phyloP scores from a whole-genome alignment of 2,113 vertebrate species.

The Barbus barbus region DNA sequence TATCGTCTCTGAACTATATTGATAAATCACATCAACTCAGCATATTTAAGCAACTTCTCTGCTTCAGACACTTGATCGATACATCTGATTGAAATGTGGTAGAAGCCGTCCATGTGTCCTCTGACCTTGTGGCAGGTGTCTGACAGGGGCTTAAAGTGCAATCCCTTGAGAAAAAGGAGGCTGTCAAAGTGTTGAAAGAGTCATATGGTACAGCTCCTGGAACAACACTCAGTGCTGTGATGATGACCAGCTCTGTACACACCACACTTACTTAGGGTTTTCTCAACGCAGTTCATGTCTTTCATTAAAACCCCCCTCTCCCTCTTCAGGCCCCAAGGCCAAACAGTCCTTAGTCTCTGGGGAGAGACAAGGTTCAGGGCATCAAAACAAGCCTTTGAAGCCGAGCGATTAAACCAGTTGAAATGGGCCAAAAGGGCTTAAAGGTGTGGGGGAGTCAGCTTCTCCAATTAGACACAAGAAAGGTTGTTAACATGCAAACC shows the following conservation, averaged over 20 bases:
- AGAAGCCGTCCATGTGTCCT: neutral
- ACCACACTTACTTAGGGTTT: conserved; percentile 63
- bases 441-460: conserved; percentile 42
- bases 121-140: neutral
- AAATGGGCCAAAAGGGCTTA: conserved; percentile 63
- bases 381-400: conserved; percentile 72
- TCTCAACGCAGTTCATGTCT: conserved; percentile 43
- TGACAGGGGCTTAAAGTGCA: neutral
- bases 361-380: conserved; percentile 54
- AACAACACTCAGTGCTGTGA: conserved; percentile 19
- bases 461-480: conserved; percentile 57
- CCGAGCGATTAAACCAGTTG: conserved; percentile 69
- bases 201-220: neutral
- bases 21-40: neutral
- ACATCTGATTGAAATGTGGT: neutral
- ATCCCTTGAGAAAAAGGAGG: conserved; percentile 10
- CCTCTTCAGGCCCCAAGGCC: conserved; percentile 63
- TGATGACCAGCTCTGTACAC: conserved; percentile 45
- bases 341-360: conserved; percentile 46
- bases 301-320: conserved; percentile 45
- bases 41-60: neutral
- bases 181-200: conserved; percentile 4
- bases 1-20: neutral
- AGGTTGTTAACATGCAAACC: conserved; percentile 54
- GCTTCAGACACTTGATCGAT: conserved; percentile 22